Conservation (phyloP, 2,113 vertebrate species). For the Pterocles burchelli region DNA sequence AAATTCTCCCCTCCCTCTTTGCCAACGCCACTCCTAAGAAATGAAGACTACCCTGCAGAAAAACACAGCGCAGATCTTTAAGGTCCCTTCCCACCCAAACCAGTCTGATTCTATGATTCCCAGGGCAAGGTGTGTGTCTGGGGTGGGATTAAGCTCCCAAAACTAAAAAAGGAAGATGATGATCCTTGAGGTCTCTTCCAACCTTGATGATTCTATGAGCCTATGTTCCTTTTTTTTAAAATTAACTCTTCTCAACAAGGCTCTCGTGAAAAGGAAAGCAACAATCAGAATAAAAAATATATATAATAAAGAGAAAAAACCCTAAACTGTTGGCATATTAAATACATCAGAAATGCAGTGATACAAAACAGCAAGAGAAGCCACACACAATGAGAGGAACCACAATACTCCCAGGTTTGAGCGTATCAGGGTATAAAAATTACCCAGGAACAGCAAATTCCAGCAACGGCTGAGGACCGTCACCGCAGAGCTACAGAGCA, state of each 20-base stretch:
- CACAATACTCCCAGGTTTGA: neutral
- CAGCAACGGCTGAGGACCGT: rapidly evolving
- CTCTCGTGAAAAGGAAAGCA: neutral
- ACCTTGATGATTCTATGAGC: too few relatives aligned
- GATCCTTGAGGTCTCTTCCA: too few relatives aligned
- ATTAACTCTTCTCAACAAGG: neutral
- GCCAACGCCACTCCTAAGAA: neutral
- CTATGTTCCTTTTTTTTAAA: neutral
- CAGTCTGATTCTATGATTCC: too few relatives aligned
- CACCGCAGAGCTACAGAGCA: neutral
- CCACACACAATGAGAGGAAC: neutral
- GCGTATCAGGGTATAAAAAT: neutral
- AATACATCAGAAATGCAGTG: neutral
- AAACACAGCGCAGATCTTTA: neutral
- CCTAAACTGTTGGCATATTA: neutral
- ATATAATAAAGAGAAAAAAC: neutral
- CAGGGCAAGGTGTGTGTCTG: neutral
- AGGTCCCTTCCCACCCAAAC: too few relatives aligned
- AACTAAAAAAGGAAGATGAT: neutral
- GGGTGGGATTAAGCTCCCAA: neutral
- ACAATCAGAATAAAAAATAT: neutral
- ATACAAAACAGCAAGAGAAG: neutral
- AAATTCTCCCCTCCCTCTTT: neutral
- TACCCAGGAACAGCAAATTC: neutral
- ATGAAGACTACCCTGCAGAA: neutral